Evolutionary conservation across 2,888 invertebrate species (phyloP), one percentile per base, ranked within the genome.

Genomic region (Tipula unca): DNA sequence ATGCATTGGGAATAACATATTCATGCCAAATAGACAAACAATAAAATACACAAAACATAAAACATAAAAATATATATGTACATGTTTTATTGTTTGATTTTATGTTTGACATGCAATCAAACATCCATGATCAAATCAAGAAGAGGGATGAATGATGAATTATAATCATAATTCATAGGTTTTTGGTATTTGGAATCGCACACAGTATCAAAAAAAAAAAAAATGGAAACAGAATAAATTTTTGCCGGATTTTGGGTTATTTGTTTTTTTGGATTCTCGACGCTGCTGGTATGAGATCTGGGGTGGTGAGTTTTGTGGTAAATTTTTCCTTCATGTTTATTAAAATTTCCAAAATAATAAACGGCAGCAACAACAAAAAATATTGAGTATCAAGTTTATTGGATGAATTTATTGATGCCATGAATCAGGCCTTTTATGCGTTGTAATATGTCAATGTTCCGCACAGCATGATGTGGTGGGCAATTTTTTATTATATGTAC

Each of bases 21-120:
- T 69, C 69, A 69, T 69, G 69, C 69, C 69, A 69, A 69, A 69
- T 69, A 69, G 69, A 69, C 25, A 69, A 69, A 69, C 69, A 69
- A 69, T 69, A 69, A 69, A 69, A 69, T 69, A 69, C 69, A 69
- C 20, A 25, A 69, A 69, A 69, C 69, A 69, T 69, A 69, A 69
- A 69, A 69, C 10, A 25, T 25, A 25, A 10, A 13, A 25, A 25
- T 69, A 69, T 69, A 69, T 48, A 48, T 48, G 48, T 17, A 48
- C 48, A 48, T 54, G 48, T 83, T 83, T 32, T 83, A 32, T 83
- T 83, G 83, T 83, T 83, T 83, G 83, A 83, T 83, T 83, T 83
- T 83, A 83, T 83, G 83, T 83, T 83, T 83, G 83, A 83, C 83
- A 83, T 32, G 83, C 83, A 83, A 83, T 83, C 83, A 83, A 83